These are phyloP conservation scores for Oceanites oceanicus DNA, from an alignment of 2,113 vertebrate species.

Conservation along the genomic window DNA sequence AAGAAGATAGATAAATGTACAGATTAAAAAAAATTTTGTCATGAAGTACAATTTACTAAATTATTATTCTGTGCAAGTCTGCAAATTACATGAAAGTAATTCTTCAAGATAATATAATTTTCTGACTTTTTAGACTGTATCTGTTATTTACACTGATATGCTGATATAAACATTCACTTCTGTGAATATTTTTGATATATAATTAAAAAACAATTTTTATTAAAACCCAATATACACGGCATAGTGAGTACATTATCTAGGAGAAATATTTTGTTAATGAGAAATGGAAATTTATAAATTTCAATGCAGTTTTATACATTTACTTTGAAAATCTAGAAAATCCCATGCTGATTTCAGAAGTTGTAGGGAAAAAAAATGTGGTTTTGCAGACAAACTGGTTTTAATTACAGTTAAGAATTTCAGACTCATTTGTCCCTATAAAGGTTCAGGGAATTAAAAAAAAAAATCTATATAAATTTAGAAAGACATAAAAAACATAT, in stretches of 20 bases:
- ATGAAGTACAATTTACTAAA: constrained; percentile 9
- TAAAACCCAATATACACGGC: neutral
- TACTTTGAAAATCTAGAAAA: neutral
- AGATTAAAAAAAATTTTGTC: neutral
- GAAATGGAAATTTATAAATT: neutral
- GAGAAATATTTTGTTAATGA: neutral
- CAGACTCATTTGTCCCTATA: neutral
- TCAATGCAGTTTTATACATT: neutral
- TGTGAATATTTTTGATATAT: neutral
- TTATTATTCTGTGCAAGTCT: neutral
- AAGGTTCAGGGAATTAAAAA: neutral
- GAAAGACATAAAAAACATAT: neutral
- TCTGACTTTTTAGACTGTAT: neutral
- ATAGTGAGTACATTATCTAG: neutral
- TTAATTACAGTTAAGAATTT: neutral
- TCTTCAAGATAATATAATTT: neutral
- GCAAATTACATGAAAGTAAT: neutral
- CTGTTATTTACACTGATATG: neutral
- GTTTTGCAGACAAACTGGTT: neutral
- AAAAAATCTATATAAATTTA: neutral
- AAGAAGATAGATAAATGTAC: neutral
- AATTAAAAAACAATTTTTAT: neutral
- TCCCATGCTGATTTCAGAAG: neutral
- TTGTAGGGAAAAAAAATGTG: neutral
- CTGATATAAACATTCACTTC: neutral